Evolutionary conservation across 2,888 invertebrate genomes (phyloP).

Genomic region (Parthenolecanium corni): DNA sequence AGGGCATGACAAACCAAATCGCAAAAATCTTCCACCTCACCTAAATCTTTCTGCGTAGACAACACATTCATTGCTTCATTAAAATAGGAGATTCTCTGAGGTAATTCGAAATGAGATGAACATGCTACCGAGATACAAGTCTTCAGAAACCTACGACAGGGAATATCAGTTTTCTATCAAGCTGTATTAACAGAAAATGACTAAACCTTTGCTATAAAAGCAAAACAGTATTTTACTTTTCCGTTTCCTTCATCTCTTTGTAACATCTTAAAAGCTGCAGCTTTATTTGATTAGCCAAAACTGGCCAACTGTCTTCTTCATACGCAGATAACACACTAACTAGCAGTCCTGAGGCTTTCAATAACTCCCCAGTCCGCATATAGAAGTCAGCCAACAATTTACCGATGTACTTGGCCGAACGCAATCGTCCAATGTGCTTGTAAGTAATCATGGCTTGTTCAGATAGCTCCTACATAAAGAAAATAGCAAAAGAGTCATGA

Average conservation of each 20-base stretch:
- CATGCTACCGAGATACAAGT: slow-evolving; percentile 69
- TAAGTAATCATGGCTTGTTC: slow-evolving; percentile 93
- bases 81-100: slow-evolving; percentile 63
- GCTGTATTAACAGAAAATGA: neutral
- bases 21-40: too few relatives aligned
- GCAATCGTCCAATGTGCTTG: slow-evolving; percentile 73
- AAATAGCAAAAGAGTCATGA: neutral
- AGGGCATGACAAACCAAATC: too few relatives aligned
- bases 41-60: neutral
- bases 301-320: slow-evolving; percentile 76
- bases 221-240: slow-evolving; percentile 44
- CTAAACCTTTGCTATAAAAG: neutral
- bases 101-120: slow-evolving; percentile 58
- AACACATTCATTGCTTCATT: slow-evolving; percentile 61
- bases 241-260: slow-evolving; percentile 62
- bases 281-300: slow-evolving; percentile 69
- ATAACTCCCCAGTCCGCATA: slow-evolving; percentile 68
- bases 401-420: slow-evolving; percentile 73
- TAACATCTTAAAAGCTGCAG: slow-evolving; percentile 76
- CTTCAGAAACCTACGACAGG: slow-evolving; percentile 57
- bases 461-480: slow-evolving; percentile 56
- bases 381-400: slow-evolving; percentile 83
- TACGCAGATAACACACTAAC: slow-evolving; percentile 75
- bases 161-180: slow-evolving; percentile 29
- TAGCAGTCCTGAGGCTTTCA: slow-evolving; percentile 81